Evolutionary conservation across 2,888 invertebrate genomes (phyloP).

Genomic region (Metallyticus violacea): DNA sequence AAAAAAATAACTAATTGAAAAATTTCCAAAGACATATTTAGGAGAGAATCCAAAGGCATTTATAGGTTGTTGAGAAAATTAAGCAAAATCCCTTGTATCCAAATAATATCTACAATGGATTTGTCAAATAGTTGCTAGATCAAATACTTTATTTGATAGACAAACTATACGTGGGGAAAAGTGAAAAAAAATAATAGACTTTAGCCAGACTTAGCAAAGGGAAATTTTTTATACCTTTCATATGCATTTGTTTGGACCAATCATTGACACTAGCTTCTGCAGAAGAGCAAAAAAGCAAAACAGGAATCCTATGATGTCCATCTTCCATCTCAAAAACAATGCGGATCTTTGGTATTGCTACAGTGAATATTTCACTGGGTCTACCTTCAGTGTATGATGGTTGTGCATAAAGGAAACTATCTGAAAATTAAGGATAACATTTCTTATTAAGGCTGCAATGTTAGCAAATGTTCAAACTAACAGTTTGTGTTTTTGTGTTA

Average conservation of each 20-base stretch:
- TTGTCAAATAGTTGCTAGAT: too few species aligned
- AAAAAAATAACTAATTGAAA: too few species aligned
- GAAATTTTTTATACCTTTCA: conserved; percentile 43
- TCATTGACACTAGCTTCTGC: conserved; percentile 60
- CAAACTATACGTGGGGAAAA: too few species aligned
- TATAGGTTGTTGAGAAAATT: too few species aligned
- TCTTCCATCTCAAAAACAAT: conserved; percentile 64
- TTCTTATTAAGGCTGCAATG: not conserved
- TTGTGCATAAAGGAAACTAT: conserved; percentile 24
- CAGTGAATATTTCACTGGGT: conserved; percentile 51
- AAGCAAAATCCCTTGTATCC: too few species aligned
- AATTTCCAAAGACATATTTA: too few species aligned
- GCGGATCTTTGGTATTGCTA: conserved; percentile 57
- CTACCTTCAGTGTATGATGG: conserved; percentile 23
- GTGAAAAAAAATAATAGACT: too few species aligned
- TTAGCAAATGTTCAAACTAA: not conserved
- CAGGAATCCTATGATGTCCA: conserved; percentile 49
- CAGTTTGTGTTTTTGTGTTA: not conserved
- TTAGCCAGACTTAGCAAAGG: too few species aligned
- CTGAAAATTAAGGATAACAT: not conserved
- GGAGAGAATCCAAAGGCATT: too few species aligned
- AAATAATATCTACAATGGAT: too few species aligned
- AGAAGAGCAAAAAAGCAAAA: conserved; percentile 55
- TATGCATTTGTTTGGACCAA: conserved; percentile 62
- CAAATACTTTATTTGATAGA: too few species aligned